Conservation (phyloP, 2,797 vertebrate species). For the Sus cebifrons region DNA sequence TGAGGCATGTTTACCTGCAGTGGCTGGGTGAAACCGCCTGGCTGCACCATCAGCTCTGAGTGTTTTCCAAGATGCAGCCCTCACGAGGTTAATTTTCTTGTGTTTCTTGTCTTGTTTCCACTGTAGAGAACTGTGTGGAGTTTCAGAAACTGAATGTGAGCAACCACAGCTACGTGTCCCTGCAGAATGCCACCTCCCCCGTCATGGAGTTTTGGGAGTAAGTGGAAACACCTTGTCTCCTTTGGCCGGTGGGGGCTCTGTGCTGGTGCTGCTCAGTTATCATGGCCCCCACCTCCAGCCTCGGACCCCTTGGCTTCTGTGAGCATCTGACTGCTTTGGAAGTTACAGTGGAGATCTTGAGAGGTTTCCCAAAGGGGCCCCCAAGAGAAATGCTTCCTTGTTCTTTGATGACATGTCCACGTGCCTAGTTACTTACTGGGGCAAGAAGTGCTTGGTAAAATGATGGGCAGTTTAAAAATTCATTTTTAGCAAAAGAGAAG, state of each 20-base stretch:
- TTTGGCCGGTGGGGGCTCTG: neutral
- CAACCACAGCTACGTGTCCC: slow-evolving; percentile 94
- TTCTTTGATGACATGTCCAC: neutral
- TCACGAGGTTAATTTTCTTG: slow-evolving; percentile 36
- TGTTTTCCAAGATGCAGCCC: neutral
- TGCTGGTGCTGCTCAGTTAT: neutral
- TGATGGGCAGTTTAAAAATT: slow-evolving; percentile 62
- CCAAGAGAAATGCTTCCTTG: neutral
- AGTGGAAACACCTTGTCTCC: slow-evolving; percentile 90
- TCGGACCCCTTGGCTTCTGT: neutral
- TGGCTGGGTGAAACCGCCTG: neutral
- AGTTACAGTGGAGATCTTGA: neutral
- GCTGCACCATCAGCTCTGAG: neutral
- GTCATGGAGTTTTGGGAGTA: slow-evolving; percentile 99
- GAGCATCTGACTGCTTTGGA: neutral
- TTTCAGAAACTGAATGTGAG: slow-evolving; percentile 96
- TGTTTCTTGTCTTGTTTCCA: slow-evolving; percentile 78
- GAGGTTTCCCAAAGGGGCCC: slow-evolving; percentile 1
- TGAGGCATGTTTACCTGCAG: slow-evolving; percentile 28
- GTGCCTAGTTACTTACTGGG: slow-evolving; percentile 17
- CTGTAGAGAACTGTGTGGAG: slow-evolving; percentile 97
- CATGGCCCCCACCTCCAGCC: neutral
- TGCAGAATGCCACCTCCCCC: slow-evolving; percentile 96
- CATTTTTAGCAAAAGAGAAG: slow-evolving; percentile 31
- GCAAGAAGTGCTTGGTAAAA: slow-evolving; percentile 52